These are phyloP conservation scores for Channa striata DNA, from an alignment of 2,797 vertebrate genomes.

Conservation along the genomic window DNA sequence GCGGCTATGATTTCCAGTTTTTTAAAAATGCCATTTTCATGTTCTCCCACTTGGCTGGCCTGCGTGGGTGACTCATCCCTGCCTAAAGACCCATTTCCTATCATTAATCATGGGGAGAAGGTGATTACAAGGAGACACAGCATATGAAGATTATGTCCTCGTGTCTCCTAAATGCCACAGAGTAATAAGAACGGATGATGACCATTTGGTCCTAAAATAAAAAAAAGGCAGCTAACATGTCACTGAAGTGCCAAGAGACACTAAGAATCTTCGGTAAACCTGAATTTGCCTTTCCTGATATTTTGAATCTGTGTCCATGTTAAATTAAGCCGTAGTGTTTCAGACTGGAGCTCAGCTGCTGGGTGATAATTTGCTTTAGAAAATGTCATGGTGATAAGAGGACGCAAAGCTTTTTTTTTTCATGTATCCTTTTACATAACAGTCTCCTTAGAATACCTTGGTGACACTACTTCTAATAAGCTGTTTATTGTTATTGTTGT, in stretches of 20 bases:
- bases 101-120: slow-evolving; percentile 65
- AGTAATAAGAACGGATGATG: slow-evolving; percentile 51
- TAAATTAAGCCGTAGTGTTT: not conserved
- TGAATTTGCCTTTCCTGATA: slow-evolving; percentile 3
- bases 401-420: not conserved
- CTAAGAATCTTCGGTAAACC: not conserved
- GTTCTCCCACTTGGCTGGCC: slow-evolving; percentile 40
- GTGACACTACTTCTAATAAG: not conserved
- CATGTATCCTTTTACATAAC: not conserved
- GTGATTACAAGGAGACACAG: slow-evolving; percentile 59
- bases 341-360: not conserved
- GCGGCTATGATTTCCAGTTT: slow-evolving; percentile 37
- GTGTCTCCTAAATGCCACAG: slow-evolving; percentile 65
- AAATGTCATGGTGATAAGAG: not conserved
- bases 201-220: slow-evolving; percentile 34
- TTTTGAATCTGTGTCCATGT: not conserved
- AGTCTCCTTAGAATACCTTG: not conserved
- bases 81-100: slow-evolving; percentile 50
- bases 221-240: slow-evolving; percentile 16
- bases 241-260: slow-evolving; percentile 16
- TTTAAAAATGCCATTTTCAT: slow-evolving; percentile 59
- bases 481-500: too few relatives aligned
- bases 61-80: slow-evolving; percentile 54
- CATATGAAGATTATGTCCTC: slow-evolving; percentile 39
- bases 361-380: not conserved